A percentile compares a stretch with the other conserved stretches of the same genome.
These are phyloP conservation scores for Ianthella basta DNA, from an alignment of 37 sponge, comb jelly and placozoan genomes.

Conservation along the genomic window DNA sequence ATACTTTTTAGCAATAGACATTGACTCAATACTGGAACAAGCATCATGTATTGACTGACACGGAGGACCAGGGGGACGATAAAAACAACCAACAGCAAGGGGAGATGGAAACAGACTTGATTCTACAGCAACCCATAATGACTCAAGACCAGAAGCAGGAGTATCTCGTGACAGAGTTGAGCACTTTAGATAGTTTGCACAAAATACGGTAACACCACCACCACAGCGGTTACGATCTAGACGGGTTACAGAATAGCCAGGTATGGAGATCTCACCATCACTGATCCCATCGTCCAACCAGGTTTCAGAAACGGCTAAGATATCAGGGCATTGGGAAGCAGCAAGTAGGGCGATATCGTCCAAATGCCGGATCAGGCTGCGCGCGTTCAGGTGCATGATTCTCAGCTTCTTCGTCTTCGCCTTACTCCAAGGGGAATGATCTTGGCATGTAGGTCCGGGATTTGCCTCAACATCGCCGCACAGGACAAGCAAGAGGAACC, in stretches of 20 bases:
- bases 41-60: not conserved
- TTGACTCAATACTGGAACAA: not conserved
- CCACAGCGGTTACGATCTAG: not conserved
- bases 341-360: not conserved
- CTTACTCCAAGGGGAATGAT: not conserved
- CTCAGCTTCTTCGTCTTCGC: not conserved
- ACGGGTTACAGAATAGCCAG: not conserved
- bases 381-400: not conserved
- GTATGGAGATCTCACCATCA: not conserved
- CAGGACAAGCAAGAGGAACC: too few relatives aligned
- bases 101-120: too few relatives aligned
- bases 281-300: slow-evolving; percentile 6
- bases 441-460: not conserved
- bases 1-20: not conserved
- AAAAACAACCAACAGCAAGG: too few relatives aligned
- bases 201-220: not conserved
- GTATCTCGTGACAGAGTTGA: not conserved
- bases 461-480: not conserved
- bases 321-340: slow-evolving; percentile 6
- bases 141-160: too few relatives aligned
- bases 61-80: not conserved
- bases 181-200: not conserved
- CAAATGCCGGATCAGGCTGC: not conserved
- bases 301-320: not conserved
- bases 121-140: too few relatives aligned